Percentiles rank a stretch among this genome's conserved stretches.
Conservation (phyloP, 2,113 vertebrate genomes). For the Eurypyga helias region DNA sequence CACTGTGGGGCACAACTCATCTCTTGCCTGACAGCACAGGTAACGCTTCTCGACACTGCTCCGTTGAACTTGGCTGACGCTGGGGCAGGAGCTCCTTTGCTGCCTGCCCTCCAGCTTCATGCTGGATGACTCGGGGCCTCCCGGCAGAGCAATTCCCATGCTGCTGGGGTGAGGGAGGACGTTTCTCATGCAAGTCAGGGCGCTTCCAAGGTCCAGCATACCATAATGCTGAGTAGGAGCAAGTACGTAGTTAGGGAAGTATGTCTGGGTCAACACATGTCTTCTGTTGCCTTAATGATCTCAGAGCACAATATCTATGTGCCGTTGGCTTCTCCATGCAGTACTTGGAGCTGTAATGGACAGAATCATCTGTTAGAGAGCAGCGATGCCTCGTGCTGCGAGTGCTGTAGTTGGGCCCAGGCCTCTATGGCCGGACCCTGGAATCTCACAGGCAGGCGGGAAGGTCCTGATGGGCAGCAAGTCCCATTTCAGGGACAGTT, state of each 20-base stretch:
- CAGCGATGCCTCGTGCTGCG: rapidly evolving
- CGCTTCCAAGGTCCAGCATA: conserved; percentile 64
- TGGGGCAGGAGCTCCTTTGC: not conserved
- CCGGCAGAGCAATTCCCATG: conserved; percentile 28
- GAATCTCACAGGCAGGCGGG: rapidly evolving
- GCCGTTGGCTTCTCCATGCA: not conserved
- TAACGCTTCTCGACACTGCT: rapidly evolving
- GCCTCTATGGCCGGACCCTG: rapidly evolving
- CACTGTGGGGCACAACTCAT: not conserved
- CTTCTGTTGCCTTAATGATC: conserved; percentile 60
- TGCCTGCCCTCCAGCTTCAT: not conserved
- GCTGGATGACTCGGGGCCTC: not conserved
- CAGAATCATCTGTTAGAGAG: not conserved
- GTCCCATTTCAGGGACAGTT: not conserved
- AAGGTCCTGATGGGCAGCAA: not conserved
- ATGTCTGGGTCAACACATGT: conserved; percentile 71
- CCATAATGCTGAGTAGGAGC: conserved; percentile 62
- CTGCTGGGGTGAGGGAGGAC: conserved; percentile 56
- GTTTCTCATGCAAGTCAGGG: conserved; percentile 58
- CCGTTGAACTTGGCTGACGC: not conserved
- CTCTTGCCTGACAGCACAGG: not conserved
- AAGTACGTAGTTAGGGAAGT: conserved; percentile 66
- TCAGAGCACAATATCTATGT: conserved; percentile 50
- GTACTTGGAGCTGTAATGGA: not conserved
- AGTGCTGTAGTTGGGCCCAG: not conserved